Base-by-base conservation (phyloP, 35 echinoderm and acorn worm genomes). In the Acanthaster planci region DNA sequence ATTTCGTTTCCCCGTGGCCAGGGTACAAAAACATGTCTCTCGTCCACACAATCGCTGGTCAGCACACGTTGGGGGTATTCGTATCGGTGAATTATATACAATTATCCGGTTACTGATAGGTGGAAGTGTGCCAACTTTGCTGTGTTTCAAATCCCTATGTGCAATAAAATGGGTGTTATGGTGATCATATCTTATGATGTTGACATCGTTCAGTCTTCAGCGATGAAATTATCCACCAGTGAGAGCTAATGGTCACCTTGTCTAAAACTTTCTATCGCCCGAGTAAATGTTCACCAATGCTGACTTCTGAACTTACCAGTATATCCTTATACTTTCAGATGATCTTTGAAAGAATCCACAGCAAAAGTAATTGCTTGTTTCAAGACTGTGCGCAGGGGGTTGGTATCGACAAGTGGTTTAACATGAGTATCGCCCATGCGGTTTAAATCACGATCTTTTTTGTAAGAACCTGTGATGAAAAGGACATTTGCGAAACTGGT, bases 51-150 rank as follows among this genome's bases (percentile, higher is more conserved):
- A 12, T 72, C 64, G 23, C 34, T 72, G 64, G 34, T 72, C 64
- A 10, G 10, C 9, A 12, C 21, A 26, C 30, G 21, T 36, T 31
- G 64, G n/a, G n/a, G n/a, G 30, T 29, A 72, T 29, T 29, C 14
- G 23, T 72, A 72, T 72, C 26, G 26, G 16, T 12, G 64, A 9
- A 72, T 72, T 72, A 72, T 72, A 72, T 2, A 72, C 23, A 72
- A 14, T 26, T 72, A 72, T 72, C 64, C 7, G 30, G 64, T 72
- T 72, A 72, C 64, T 34, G 64, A 30, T 26, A 72, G 64, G 64
- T 72, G 64, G 23, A 72, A 26, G 14, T 72, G 29, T 15, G 18
- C 30, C 8, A 14, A 29, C 34, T 72, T 72, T 29, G 64, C 14
- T 10, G 14, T 72, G 18, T 72, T 26, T 26, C 2, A 29, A 72